These are phyloP conservation scores for Campoletis sonorensis DNA, from an alignment of 1,140 invertebrate genomes.

Conservation along the genomic window DNA sequence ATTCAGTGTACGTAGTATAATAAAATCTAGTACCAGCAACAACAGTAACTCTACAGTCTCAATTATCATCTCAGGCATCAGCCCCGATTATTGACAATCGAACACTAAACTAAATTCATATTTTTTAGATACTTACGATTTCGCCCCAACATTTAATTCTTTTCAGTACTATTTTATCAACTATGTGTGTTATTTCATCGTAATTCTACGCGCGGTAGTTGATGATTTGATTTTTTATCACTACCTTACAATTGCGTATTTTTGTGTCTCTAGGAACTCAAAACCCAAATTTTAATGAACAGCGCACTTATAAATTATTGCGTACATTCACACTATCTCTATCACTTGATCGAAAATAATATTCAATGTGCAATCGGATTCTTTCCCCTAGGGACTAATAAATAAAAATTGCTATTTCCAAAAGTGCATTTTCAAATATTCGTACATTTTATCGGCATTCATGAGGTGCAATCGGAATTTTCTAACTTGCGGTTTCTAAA, in stretches of 20 bases:
- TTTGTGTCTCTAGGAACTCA: background rate
- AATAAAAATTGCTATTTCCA: no score
- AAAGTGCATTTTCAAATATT: no score
- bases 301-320: background rate
- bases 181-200: background rate
- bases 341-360: background rate
- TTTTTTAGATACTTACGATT: background rate
- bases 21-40: no score
- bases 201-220: background rate
- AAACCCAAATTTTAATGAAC: constrained; percentile 8
- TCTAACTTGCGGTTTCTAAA: no score
- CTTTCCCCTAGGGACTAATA: no score
- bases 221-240: background rate
- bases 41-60: no score
- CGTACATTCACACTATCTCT: background rate
- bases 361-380: background rate
- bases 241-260: background rate
- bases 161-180: background rate
- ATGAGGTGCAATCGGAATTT: no score
- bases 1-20: no score
- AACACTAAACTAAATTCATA: no score
- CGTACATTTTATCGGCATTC: no score
- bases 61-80: no score
- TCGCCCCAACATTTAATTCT: background rate
- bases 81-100: no score